Evolutionary conservation across 2,797 vertebrate genomes (phyloP), one percentile per base, ranked within the genome.

Genomic region (Halcyon leucocephala): DNA sequence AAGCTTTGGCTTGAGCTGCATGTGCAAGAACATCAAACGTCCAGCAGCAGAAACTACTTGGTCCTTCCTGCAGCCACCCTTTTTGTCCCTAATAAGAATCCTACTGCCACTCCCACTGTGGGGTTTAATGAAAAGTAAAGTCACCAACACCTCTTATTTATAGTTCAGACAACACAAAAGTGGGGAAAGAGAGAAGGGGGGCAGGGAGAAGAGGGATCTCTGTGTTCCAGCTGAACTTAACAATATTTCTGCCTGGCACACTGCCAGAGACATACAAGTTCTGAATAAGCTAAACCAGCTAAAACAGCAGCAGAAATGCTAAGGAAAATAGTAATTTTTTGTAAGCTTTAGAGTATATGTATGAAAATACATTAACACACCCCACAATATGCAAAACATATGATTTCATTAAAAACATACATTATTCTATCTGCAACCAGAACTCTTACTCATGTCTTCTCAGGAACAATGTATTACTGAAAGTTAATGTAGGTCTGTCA

Each of bases 101-200:
- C n/a, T 39, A 28, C 20, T 49, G 29, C 19, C 35, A 86, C 5
- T 6, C 28, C 9, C 21, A 33, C 37, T 6, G 24, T 4, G 18
- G 62, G 10, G 9, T 33, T 87, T 21, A 46, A 77, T 7, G 26
- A 86, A 54, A 72, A 46, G 18, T n/a, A 48, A 82, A 85, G 35
- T 41, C 60, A 52, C 17, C 51, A 44, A 60, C 35, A 89, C 5
- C 13, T 79, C 39, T 42, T 20, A 22, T 28, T 58, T 64, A 51
- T 4, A 79, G 51, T 69, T 80, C 29, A 72, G 28, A 57, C 19
- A 84, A 25, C 10, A 42, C 12, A n/a, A 18, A 84, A 72, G 25
- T 12, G 4, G 8, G 21, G 5, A 0, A 1, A 26, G 54, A 31
- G 12, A n/a, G 14, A 3, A 7, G 4, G 12, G 7, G 6, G 2